Evolutionary conservation across 1,140 invertebrate species (phyloP), one percentile per base, ranked within the genome.

Genomic region (Schlechtendalia chinensis): DNA sequence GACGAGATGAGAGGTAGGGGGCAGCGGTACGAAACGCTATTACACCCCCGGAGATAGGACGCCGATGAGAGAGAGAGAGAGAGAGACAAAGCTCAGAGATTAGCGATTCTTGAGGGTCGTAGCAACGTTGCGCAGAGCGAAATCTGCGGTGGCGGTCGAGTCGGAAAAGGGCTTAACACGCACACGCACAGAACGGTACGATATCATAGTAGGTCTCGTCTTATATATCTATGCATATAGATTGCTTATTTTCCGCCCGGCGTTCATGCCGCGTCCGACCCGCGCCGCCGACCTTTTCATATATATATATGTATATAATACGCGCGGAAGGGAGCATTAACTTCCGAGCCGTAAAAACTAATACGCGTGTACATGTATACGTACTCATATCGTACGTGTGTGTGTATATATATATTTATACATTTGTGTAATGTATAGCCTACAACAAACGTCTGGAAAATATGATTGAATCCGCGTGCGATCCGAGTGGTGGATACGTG

Each of bases 81-180:
- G 17, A 19, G 11, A 39, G 67, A 72, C 47, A 54, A 1, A 72
- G 47, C 50, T 72, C 69, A 54, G 69, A 54, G 47, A 72, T 72
- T 72, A 72, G 69, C 24, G 69, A 72, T 72, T 72, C 69, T 72
- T 54, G 69, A 72, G 69, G 69, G 69, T 72, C 27, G 47, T 47
- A 24, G 27, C 67, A 69, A 4, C 32, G 32, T 45, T 39, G 8
- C 32, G 32, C 32, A 4, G 32, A 16, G 39, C 0, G 17, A 47
- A 45, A 67, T 72, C 47, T 71, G 67, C 22, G 22, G 10, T 1
- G 22, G 65, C 39, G 5, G 39, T 50, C 0, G 67, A 47, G 24
- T 27, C 16, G 47, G 22, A 12, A 71, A 29, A 71, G 47, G 47
- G 67, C n/a, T 22, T 71, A 27, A 71, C 27, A 53, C 8, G 10